Conservation (phyloP, 2,113 vertebrate genomes). For the Malurus alboscapulatus region DNA sequence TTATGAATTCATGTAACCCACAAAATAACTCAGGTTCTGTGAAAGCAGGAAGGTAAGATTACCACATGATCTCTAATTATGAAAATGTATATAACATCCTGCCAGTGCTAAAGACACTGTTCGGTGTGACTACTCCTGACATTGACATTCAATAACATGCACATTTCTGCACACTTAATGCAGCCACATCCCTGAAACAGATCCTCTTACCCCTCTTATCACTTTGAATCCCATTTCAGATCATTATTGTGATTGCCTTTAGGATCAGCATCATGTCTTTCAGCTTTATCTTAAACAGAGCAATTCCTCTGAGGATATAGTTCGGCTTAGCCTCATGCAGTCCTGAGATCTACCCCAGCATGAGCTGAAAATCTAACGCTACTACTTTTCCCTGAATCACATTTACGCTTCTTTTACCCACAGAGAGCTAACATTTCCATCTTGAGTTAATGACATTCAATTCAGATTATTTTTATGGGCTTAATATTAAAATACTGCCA, state of each 20-base stretch:
- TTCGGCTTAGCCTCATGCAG: not conserved
- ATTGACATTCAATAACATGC: not conserved
- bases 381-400: not conserved
- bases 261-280: not conserved
- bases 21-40: not conserved
- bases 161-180: not conserved
- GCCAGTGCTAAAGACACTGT: not conserved
- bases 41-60: not conserved
- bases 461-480: not conserved
- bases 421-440: not conserved
- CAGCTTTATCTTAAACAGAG: not conserved
- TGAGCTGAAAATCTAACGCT: not conserved
- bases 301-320: not conserved
- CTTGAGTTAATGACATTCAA: not conserved
- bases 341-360: not conserved
- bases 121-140: not conserved
- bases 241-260: not conserved
- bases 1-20: not conserved
- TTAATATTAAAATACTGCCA: not conserved
- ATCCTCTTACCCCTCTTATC: not conserved
- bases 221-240: not conserved
- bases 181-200: not conserved
- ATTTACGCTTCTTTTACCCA: not conserved
- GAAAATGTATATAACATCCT: not conserved
- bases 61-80: not conserved